Base-by-base conservation (phyloP, 1,140 invertebrate genomes). In the Apis laboriosa region DNA sequence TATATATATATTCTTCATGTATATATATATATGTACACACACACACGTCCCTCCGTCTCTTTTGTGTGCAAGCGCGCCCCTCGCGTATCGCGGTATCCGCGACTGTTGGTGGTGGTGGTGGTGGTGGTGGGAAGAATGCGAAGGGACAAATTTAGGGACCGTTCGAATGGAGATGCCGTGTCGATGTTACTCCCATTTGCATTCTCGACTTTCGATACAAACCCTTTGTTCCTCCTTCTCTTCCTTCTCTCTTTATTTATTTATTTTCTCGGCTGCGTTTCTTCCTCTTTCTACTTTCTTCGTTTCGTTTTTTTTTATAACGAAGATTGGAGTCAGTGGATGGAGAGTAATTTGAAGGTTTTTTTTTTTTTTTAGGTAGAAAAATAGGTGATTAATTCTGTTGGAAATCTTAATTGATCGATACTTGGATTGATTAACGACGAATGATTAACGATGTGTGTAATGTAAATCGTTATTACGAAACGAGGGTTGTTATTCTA, bases 171-270 rank as follows among this genome's bases (percentile, higher is more conserved):
- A 90, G 89, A 90, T 90, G 75, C 89, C 89, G 79, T 90, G 89
- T 90, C 84, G 89, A 90, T 85, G 89, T 90, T 90, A 90, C 86
- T 90, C 89, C 79, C 89, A 88, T 89, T 90, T 90, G 88, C 88
- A 90, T 90, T 90, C 86, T 43, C 77, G 89, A 90, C 88, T 89
- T 89, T 89, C 88, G 88, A 90, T 90, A 90, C 88, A 88, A 89
- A 89, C 86, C 84, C 86, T 88, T 84, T 89, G 86, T 63, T 28
- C 70, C 9, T 24, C 43, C 66, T 75, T 64, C 34, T 3, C 66
- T 73, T 34, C 56, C 51, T 43, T 24, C 56, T 55, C 53, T 11
- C 28, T 17, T 64, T 64, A 43, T 55, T 12, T 55, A 12, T 3
- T 55, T 55, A 13, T 55, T 0, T 55, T 1, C 15, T 55, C 53